A percentile compares a stretch with the other conserved stretches of the same genome.
These are phyloP conservation scores for Agriopis marginaria DNA, from an alignment of 2,888 invertebrate genomes.

Conservation along the genomic window DNA sequence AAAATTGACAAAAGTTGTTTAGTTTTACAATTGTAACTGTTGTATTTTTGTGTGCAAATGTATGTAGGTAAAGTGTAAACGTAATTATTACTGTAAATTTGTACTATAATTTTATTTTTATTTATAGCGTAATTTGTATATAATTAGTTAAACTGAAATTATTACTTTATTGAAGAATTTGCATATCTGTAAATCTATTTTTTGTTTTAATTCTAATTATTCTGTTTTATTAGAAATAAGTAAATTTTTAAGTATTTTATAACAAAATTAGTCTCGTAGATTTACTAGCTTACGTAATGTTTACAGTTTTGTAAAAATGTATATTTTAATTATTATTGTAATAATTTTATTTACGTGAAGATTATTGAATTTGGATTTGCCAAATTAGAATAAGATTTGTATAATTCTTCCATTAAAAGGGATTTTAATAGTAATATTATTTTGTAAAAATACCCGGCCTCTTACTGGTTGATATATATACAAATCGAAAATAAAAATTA, in stretches of 20 bases:
- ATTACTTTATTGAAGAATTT: slow-evolving; percentile 63
- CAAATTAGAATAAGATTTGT: slow-evolving; percentile 83
- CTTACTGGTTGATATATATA: slow-evolving; percentile 76
- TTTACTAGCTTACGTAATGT: slow-evolving; percentile 66
- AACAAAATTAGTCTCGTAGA: slow-evolving; percentile 70
- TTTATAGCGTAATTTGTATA: slow-evolving; percentile 69
- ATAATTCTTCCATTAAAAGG: slow-evolving; percentile 82
- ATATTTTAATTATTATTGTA: slow-evolving; percentile 80
- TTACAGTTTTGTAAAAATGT: slow-evolving; percentile 83
- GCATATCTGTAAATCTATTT: slow-evolving; percentile 68
- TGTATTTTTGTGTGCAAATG: slow-evolving; percentile 52
- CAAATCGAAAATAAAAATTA: slow-evolving; percentile 82
- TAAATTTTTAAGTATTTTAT: slow-evolving; percentile 74
- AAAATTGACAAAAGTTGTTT: slow-evolving; percentile 17
- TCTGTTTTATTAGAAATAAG: slow-evolving; percentile 65
- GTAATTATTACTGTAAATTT: slow-evolving; percentile 73
- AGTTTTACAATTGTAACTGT: slow-evolving; percentile 34
- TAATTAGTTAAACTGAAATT: slow-evolving; percentile 71
- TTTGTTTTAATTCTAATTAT: slow-evolving; percentile 53
- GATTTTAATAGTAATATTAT: slow-evolving; percentile 72
- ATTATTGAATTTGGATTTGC: slow-evolving; percentile 82
- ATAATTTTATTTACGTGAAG: slow-evolving; percentile 76
- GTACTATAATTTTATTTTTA: slow-evolving; percentile 68
- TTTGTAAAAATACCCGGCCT: slow-evolving; percentile 83
- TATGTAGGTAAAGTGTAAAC: slow-evolving; percentile 39